These are phyloP conservation scores for Rousettus leschenaultii DNA, from an alignment of 2,113 vertebrate genomes.

Conservation along the genomic window DNA sequence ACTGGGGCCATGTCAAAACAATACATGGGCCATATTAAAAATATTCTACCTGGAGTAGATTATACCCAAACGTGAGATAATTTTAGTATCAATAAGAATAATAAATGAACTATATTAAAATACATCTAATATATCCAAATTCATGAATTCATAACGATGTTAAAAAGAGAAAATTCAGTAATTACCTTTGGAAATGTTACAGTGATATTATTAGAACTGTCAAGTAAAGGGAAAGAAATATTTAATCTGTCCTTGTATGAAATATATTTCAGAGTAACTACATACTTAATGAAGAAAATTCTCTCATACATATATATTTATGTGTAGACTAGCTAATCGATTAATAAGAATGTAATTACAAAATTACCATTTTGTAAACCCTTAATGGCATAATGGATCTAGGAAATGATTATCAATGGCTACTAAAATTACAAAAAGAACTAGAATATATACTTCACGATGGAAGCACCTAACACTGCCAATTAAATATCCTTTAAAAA, in stretches of 20 bases:
- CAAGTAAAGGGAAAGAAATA: neutral
- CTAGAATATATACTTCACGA: neutral
- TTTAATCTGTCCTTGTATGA: neutral
- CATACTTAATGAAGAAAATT: neutral
- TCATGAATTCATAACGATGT: neutral
- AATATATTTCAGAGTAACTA: neutral
- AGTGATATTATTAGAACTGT: neutral
- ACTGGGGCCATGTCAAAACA: neutral
- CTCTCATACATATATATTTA: neutral
- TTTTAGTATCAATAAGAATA: neutral
- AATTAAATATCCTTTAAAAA: neutral
- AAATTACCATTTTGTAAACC: neutral
- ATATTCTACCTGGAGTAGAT: neutral
- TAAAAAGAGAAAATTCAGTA: neutral
- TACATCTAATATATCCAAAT: neutral
- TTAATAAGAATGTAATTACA: neutral
- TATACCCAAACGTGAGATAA: neutral
- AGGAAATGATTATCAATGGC: neutral
- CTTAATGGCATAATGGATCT: neutral
- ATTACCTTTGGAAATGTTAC: neutral
- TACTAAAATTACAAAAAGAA: neutral
- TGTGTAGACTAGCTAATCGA: neutral
- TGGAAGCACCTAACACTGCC: neutral
- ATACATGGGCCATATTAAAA: neutral
- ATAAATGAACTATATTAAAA: neutral